Conservation (phyloP, 2,797 vertebrate genomes). For the Eleutherodactylus coqui region DNA sequence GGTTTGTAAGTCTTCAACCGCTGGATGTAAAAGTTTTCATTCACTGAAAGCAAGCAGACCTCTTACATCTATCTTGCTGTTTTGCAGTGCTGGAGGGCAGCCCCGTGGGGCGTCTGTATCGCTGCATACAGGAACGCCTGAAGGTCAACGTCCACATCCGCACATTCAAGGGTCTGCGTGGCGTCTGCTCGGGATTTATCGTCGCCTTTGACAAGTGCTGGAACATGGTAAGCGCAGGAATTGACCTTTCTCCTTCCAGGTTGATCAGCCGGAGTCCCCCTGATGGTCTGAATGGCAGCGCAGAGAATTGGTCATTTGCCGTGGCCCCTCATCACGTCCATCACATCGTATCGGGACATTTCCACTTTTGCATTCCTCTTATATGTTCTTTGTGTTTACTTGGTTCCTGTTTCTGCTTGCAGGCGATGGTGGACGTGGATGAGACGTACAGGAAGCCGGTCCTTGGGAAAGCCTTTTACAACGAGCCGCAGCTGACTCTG, state of each 20-base stretch:
- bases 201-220: conserved; percentile 99
- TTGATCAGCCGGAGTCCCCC: too few relatives aligned
- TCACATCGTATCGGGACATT: too few relatives aligned
- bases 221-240: conserved; percentile 87
- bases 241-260: neutral
- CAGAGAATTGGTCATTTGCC: too few relatives aligned
- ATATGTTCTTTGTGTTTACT: neutral
- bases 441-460: conserved; percentile 95
- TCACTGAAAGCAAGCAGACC: too few relatives aligned
- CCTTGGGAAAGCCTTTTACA: conserved; percentile 88
- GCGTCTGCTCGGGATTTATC: conserved; percentile 93
- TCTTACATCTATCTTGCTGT: conserved; percentile 18
- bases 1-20: too few relatives aligned
- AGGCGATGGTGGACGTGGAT: conserved; percentile 98
- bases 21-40: too few relatives aligned
- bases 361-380: too few relatives aligned
- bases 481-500: conserved; percentile 90
- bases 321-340: too few relatives aligned
- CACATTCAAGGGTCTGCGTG: conserved; percentile 95
- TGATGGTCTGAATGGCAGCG: too few relatives aligned
- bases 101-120: conserved; percentile 90
- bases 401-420: conserved; percentile 34
- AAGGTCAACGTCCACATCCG: conserved; percentile 93
- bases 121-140: conserved; percentile 88
- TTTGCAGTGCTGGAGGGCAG: conserved; percentile 88